Percentiles rank a stretch among this genome's conserved stretches.
These are phyloP conservation scores for Volucella zonaria DNA, from an alignment of 2,888 invertebrate species.

Conservation along the genomic window DNA sequence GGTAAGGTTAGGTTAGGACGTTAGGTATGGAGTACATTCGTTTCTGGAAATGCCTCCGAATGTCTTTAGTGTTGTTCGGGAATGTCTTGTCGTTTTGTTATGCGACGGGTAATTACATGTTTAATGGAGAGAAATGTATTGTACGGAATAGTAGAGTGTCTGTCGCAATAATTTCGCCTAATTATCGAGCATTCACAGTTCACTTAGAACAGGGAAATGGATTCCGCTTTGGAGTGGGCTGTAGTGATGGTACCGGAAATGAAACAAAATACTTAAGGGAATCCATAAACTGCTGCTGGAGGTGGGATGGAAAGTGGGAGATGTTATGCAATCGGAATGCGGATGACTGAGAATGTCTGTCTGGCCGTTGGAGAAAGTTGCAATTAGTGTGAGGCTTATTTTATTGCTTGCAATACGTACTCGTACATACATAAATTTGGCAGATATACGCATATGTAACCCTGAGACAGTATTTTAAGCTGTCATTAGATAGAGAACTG, in stretches of 20 bases:
- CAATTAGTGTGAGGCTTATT: too few species aligned
- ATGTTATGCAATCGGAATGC: constrained; percentile 12
- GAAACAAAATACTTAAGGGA: constrained; percentile 9
- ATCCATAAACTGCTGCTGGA: neutral
- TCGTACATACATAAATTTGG: too few species aligned
- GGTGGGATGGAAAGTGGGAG: neutral
- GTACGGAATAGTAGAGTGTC: constrained; percentile 10
- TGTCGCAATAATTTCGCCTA: constrained; percentile 60
- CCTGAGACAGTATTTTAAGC: too few species aligned
- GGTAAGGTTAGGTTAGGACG: too few species aligned
- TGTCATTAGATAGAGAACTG: too few species aligned
- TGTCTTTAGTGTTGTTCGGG: constrained; percentile 7
- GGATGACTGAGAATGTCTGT: neutral
- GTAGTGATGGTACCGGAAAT: constrained; percentile 38
- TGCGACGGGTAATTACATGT: constrained; percentile 48
- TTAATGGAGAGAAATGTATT: constrained; percentile 65
- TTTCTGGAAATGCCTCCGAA: constrained; percentile 8
- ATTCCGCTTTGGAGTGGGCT: neutral
- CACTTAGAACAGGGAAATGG: constrained; percentile 49
- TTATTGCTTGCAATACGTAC: too few species aligned
- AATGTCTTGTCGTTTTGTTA: neutral
- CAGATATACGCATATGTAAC: too few species aligned
- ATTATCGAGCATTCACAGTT: constrained; percentile 66
- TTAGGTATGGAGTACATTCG: too few species aligned
- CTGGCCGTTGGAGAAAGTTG: too few species aligned